phyloP scores from a whole-genome alignment of 1,140 invertebrate genomes.

The Chelonus insularis region DNA sequence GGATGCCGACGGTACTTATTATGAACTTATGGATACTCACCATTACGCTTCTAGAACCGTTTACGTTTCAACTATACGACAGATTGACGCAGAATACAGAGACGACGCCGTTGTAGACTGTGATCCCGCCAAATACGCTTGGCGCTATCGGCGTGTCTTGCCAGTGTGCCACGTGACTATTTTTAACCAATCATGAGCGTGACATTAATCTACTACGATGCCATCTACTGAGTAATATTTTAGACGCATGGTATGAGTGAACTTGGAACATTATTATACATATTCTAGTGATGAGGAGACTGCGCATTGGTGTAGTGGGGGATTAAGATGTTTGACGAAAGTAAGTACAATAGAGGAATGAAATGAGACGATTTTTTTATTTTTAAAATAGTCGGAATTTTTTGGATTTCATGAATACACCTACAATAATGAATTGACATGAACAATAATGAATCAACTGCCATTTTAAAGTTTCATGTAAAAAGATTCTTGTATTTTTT shows the following conservation, averaged over 20 bases:
- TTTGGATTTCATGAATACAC: no score
- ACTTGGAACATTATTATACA: no score
- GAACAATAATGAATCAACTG: no score
- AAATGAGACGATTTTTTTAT: no score
- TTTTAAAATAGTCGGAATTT: no score
- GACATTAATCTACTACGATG: not conserved
- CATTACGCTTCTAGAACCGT: conserved; percentile 49
- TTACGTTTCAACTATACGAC: conserved; percentile 43
- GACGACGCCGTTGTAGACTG: conserved; percentile 44
- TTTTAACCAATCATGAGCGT: conserved; percentile 34
- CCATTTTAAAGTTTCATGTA: no score
- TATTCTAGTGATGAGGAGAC: no score
- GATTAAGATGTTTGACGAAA: no score
- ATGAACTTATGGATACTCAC: conserved; percentile 60
- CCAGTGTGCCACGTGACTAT: conserved; percentile 42
- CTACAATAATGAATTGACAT: no score
- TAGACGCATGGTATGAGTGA: not conserved
- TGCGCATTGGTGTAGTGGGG: no score
- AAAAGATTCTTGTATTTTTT: no score
- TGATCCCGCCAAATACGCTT: conserved; percentile 55
- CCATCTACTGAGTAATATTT: not conserved
- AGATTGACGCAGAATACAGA: conserved; percentile 39
- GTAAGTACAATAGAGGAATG: no score
- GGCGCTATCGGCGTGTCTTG: conserved; percentile 45
- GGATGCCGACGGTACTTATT: conserved; percentile 47